Evolutionary conservation across 2,113 vertebrate genomes (phyloP).

Genomic region (Monopterus albus): DNA sequence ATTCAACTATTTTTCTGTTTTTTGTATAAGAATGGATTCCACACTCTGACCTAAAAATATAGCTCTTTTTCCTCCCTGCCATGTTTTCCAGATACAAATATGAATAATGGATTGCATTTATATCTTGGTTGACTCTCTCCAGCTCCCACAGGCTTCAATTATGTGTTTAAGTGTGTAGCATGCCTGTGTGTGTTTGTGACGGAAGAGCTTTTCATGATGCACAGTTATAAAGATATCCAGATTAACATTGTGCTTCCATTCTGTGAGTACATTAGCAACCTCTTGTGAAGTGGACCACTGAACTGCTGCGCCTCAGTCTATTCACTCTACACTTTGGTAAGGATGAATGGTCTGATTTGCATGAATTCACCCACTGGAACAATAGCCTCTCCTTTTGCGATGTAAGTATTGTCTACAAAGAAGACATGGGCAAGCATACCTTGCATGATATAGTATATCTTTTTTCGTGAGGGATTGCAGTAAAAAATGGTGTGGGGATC

Average conservation of each 20-base stretch:
- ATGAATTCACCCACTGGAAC: neutral
- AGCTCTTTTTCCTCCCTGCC: conserved; percentile 5
- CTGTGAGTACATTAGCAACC: conserved; percentile 15
- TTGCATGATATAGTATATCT: too few relatives aligned
- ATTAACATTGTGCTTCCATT: conserved; percentile 28
- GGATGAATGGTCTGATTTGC: neutral
- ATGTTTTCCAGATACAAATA: conserved; percentile 34
- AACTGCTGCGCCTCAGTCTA: neutral
- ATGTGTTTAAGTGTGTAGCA: neutral
- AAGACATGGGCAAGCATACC: too few relatives aligned
- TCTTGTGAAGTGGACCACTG: conserved; percentile 11
- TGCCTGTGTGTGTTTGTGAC: neutral
- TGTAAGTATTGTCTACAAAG: too few relatives aligned
- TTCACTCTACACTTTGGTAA: neutral
- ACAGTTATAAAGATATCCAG: neutral
- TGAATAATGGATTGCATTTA: conserved; percentile 72
- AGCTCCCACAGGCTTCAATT: conserved; percentile 38
- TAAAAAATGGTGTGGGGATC: too few relatives aligned
- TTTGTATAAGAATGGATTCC: conserved; percentile 29
- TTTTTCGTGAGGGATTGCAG: too few relatives aligned
- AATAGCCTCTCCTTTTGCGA: too few relatives aligned
- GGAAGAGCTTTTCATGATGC: conserved; percentile 22
- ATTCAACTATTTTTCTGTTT: conserved; percentile 30
- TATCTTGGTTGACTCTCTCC: conserved; percentile 46
- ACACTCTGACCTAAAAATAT: conserved; percentile 56